Evolutionary conservation across 2,113 vertebrate species (phyloP), one percentile per base, ranked within the genome.

Genomic region (Rhinoderma darwinii): DNA sequence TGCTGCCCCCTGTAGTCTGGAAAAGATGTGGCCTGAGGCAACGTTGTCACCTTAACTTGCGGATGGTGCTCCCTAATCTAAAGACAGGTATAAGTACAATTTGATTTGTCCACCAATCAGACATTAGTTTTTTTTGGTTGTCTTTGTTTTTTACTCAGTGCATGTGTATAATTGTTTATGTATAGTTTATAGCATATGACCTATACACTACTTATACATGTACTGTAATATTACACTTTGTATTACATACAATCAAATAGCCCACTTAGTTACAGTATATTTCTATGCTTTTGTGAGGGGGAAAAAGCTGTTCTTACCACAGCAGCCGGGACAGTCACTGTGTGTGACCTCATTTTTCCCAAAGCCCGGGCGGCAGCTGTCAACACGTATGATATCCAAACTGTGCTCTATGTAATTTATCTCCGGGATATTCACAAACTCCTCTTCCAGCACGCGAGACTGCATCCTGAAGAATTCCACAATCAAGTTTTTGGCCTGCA

Each of bases 341-440:
- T 95, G 94, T 20, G 75, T 91, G 88, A 88, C 3, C 4, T 89
- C 32, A n/a, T 92, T 91, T 84, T 93, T 95, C 93, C 94, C 94
- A 87, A 95, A 96, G 0, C 95, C 95, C 44, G 94, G 92, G 1
- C 5, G 90, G 22, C 95, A 95, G 47, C 91, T 93, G 88, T 95
- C 92, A 0, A 93, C 14, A 43, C 86, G 91, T 15, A 72, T 80
- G 18, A 92, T 88, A 2, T 92, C 91, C 87, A 94, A 91, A 25
- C 93, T 95, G 82, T 92, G 92, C 1, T 92, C 91, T 83, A 94
- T 43, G 0, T 94, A 95, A 79, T 90, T 92, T 2, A 93, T 92
- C 0, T 88, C 20, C 20, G 93, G 94, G 30, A 66, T 0, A 1
- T 68, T 35, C 0, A 61, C 84, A 37, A 90, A 54, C 6, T 88